Evolutionary conservation across 2,888 invertebrate species (phyloP), one percentile per base, ranked within the genome.

Genomic region (Uloborus plumipes): DNA sequence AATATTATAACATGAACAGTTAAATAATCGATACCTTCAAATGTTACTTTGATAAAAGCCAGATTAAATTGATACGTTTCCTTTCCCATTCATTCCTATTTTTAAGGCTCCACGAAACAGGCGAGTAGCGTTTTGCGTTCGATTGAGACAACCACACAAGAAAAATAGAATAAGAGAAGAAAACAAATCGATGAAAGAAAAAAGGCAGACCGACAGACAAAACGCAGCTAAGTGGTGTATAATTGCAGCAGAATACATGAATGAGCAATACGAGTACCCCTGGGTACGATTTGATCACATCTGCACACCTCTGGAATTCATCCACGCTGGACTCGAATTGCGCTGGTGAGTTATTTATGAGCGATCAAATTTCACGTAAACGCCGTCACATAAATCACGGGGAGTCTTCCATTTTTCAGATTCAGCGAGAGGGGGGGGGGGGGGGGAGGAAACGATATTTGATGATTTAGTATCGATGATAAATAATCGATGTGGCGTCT

Each of bases 321-420:
- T 51, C 67, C 55, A 55, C 20, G 9, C 22, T 61, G 16, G 16
- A 61, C 13, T 31, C 9, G 39, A 11, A 39, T 39, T 39, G 39
- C 9, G 14, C 62, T 39, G 13, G 16, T 39, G 62, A 64, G 74
- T 80, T 80, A 80, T 80, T 73, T 73, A 80, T 80, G 74, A 80
- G 73, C 80, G 53, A 74, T 80, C 72, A 73, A 80, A 80, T 80
- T 73, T 74, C 80, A 55, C 73, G 80, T 80, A 80, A 80, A 80
- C 58, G 72, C 51, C 59, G 18, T 49, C 53, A 62, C 66, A 80
- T 80, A 80, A 80, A 80, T 80, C 80, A 80, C 80, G 64, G 1
- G 55, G 55, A 18, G 61, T 61, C 65, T 80, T 79, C 64, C 70
- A 71, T 78, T 78, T 78, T 77, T 71, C 64, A 62, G 62, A 75